phyloP scores from a whole-genome alignment of 2,797 vertebrate genomes.

The Siniperca undulata region DNA sequence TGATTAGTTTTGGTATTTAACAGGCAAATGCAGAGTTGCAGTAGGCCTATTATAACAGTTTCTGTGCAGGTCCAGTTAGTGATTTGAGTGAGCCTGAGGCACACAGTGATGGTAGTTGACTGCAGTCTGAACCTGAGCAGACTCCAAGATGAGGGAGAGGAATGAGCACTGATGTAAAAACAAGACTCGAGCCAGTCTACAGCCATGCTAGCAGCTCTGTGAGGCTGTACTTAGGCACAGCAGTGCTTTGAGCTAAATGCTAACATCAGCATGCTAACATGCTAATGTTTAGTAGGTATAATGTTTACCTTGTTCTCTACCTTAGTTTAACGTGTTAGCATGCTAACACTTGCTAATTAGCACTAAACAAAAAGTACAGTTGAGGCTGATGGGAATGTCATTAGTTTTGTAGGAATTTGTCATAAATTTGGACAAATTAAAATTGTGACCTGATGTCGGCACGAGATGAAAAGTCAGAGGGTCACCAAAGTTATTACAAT shows the following conservation, averaged over 20 bases:
- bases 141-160: background rate
- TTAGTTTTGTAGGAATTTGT: background rate
- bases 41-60: background rate
- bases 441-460: background rate
- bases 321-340: background rate
- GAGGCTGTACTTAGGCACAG: background rate
- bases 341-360: background rate
- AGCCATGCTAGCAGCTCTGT: background rate
- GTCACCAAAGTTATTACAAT: background rate
- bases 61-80: background rate
- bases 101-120: background rate
- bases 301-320: too few species aligned
- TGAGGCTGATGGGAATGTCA: background rate
- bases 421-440: background rate
- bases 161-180: constrained; percentile 7
- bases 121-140: background rate
- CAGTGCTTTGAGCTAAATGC: background rate
- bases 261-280: background rate
- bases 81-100: background rate
- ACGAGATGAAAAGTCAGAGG: background rate
- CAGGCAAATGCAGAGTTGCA: background rate
- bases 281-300: background rate
- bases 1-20: background rate
- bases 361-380: background rate
- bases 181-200: background rate